phyloP scores from a whole-genome alignment of 53 echinoderm and acorn worm species.

The Henricia sp. region DNA sequence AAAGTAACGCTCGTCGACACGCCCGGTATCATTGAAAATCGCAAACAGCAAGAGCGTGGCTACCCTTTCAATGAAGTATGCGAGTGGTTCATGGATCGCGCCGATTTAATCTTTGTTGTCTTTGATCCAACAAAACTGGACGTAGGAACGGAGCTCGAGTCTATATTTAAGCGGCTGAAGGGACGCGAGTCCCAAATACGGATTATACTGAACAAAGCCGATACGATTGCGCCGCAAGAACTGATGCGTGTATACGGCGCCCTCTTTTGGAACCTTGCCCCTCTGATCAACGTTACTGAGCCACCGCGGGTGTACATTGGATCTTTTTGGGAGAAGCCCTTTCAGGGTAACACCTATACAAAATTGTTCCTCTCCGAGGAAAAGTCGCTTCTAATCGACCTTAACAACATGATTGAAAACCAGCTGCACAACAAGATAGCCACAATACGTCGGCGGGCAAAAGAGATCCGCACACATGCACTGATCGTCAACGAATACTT shows the following conservation, averaged over 20 bases:
- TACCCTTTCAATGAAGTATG: slow-evolving; percentile 90
- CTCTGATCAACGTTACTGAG: slow-evolving; percentile 82
- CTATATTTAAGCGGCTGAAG: slow-evolving; percentile 75
- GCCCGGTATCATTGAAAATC: slow-evolving; percentile 87
- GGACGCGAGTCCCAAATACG: slow-evolving; percentile 88
- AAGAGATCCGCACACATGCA: slow-evolving; percentile 78
- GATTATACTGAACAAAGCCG: slow-evolving; percentile 86
- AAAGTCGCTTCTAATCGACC: slow-evolving; percentile 69
- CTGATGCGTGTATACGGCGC: slow-evolving; percentile 90
- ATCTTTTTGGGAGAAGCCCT: slow-evolving; percentile 76
- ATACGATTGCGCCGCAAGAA: slow-evolving; percentile 72
- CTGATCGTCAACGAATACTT: slow-evolving; percentile 70
- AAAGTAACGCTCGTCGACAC: slow-evolving; percentile 84
- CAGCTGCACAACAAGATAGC: slow-evolving; percentile 78
- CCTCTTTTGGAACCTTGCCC: slow-evolving; percentile 88
- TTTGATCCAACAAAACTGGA: slow-evolving; percentile 88
- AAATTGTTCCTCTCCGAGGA: slow-evolving; percentile 77
- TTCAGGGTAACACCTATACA: slow-evolving; percentile 58
- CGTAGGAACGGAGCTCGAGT: slow-evolving; percentile 83
- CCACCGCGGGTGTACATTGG: slow-evolving; percentile 84
- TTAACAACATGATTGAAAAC: slow-evolving; percentile 72
- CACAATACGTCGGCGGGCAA: slow-evolving; percentile 67
- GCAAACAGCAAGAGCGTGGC: slow-evolving; percentile 82
- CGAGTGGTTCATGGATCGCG: slow-evolving; percentile 87
- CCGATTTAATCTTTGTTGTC: slow-evolving; percentile 84